Conservation (phyloP, 2,888 invertebrate genomes). For the Nesidiocoris tenuis region DNA sequence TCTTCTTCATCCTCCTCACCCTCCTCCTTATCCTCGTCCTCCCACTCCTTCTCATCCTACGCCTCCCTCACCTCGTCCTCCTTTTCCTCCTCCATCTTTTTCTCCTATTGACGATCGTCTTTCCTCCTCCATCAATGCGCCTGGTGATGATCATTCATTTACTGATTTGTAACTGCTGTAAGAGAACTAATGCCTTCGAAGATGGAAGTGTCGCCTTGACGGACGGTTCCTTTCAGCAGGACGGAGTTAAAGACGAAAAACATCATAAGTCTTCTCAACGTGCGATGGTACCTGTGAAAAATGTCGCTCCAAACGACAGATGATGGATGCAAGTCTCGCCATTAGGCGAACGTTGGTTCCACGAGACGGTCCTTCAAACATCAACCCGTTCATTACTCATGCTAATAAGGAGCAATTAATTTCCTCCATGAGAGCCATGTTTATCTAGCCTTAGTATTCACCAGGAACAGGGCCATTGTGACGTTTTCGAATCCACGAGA, state of each 20-base stretch:
- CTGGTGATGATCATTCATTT: no score
- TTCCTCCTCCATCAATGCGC: no score
- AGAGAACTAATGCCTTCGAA: no score
- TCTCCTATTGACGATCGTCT: no score
- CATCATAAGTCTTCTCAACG: no score
- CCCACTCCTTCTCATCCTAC: no score
- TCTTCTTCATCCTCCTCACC: no score
- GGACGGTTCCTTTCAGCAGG: neutral
- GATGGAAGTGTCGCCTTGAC: neutral
- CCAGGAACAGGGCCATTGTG: neutral
- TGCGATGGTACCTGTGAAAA: neutral
- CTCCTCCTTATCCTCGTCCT: no score
- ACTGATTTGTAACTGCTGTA: no score
- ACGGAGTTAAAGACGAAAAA: neutral
- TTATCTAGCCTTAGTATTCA: neutral
- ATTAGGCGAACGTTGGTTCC: neutral
- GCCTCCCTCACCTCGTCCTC: no score
- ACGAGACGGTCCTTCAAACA: neutral
- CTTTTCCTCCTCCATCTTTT: no score
- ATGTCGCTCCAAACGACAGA: neutral
- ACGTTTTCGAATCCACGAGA: neutral
- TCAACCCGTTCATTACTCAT: neutral
- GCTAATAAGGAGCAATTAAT: neutral
- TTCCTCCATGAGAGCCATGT: neutral
- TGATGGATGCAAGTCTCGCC: neutral